Evolutionary conservation across 2,113 vertebrate species (phyloP), one percentile per base, ranked within the genome.

Genomic region (Elephas maximus): DNA sequence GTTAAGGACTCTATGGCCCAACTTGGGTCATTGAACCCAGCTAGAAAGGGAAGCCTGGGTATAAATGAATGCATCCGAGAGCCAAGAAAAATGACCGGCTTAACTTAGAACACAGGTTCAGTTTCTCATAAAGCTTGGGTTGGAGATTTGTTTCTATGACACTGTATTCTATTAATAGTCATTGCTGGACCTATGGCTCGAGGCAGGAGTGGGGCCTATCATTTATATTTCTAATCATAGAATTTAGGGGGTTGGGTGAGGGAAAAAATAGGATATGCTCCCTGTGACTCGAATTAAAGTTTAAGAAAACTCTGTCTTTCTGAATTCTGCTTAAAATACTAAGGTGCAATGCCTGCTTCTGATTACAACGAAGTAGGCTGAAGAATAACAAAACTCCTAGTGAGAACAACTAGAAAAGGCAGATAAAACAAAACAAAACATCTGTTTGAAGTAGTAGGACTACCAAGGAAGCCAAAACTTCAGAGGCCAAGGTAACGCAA

Each of bases 221-320:
- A 84, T 76, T 83, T 95, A 51, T 77, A 88, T 53, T 89, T 94
- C 88, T 84, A 94, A 79, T 41, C 11, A 26, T 76, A 83, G 67
- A 37, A 74, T 41, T 79, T 83, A 95, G n/a, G 23, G 21, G 17
- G 73, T 96, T 86, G 48, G 73, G 57, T 30, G 5, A 83, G 20
- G 18, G 8, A 91, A 89, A 67, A 9, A 86, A 91, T 60, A 69
- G 65, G 44, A 88, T 63, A 37, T 33, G 71, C 63, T 60, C 12
- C 11, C 30, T 73, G 20, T 80, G 44, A 65, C 0, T 41, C 33
- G 90, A 94, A 95, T 91, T 81, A 82, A 67, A 67, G 37, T 86
- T 85, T 85, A 94, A 83, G 82, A 94, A 92, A 95, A 92, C 23
- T 37, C 4, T 24, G 3, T 91, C 37, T 73, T 69, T 91, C 74